Base-by-base conservation (phyloP, 2,113 vertebrate species). In the Aegotheles bennettii region DNA sequence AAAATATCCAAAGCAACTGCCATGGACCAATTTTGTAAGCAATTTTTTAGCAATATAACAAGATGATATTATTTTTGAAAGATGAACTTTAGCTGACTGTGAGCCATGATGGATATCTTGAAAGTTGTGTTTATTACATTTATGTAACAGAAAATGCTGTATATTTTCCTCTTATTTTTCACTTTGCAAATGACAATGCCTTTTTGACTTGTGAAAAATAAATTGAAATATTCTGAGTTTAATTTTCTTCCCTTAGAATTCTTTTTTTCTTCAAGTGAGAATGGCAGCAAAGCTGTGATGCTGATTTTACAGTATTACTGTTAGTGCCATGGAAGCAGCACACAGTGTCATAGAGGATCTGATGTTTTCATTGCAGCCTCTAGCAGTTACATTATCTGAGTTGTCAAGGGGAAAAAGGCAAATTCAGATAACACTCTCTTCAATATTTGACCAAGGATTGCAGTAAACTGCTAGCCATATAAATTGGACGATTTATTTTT, bases 11-110 rank as follows among this genome's bases (percentile, higher is more conserved):
- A 86, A 99, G 98, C 97, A 98, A 98, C 95, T 99, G 99, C 94
- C 99, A 99, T 35, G 99, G 99, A 40, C 99, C 99, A 51, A 97
- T 99, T 96, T 99, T 98, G 99, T 99, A 97, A 99, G 99, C 97
- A 69, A 64, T 86, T 70, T 64, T 87, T 79, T 68, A 75, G 25
- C 51, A n/a, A n/a, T 53, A 5, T 31, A 56, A 63, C 18, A 54
- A 8, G 14, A 5, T 64, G 43, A 12, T 93, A 16, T 2, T 74
- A 8, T 43, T 87, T 90, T 90, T 84, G 16, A 78, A 90, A 69
- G 59, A 33, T 67, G 12, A 90, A 9, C 42, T 71, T 91, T 12
- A 67, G 24, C 57, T 79, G 33, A 50, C 9, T 63, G 24, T 70
- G 33, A 88, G 26, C 21, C 10, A 3, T 51, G 11, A 42, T 42